Evolutionary conservation across 2,113 vertebrate species (phyloP).

Genomic region (Ptilorrhoa leucosticta): DNA sequence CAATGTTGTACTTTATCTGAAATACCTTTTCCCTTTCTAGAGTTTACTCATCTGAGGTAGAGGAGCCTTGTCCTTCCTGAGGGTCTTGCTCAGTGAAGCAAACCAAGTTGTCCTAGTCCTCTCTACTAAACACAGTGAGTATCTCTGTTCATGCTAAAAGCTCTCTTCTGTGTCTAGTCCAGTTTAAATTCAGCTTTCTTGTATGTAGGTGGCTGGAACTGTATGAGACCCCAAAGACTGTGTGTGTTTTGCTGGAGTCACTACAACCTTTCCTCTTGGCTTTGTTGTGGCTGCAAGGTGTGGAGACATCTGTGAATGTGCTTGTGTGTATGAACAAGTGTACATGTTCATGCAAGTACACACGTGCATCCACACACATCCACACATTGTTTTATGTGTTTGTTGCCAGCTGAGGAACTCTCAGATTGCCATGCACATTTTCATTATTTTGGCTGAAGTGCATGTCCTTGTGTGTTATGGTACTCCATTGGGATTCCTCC

Average conservation of each 20-base stretch:
- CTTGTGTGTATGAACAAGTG: background rate
- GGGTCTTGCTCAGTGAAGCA: background rate
- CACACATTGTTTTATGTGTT: background rate
- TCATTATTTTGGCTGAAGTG: background rate
- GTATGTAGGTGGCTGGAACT: background rate
- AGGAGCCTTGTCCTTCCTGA: background rate
- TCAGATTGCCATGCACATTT: background rate
- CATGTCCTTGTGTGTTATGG: background rate
- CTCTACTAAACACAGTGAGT: background rate
- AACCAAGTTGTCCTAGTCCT: background rate
- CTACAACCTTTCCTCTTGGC: background rate
- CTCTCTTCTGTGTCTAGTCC: background rate
- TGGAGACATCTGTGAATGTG: background rate
- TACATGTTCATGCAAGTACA: background rate
- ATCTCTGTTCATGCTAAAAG: background rate
- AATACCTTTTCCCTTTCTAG: background rate
- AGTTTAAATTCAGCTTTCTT: background rate
- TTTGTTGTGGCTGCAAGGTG: background rate
- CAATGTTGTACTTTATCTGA: background rate
- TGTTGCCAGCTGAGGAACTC: background rate
- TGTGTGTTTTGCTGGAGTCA: background rate
- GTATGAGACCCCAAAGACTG: background rate
- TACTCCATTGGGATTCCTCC: background rate
- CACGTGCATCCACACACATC: too few species aligned
- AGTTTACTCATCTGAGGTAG: background rate